Conservation (phyloP, 1,140 invertebrate genomes). For the Papilio glaucus region DNA sequence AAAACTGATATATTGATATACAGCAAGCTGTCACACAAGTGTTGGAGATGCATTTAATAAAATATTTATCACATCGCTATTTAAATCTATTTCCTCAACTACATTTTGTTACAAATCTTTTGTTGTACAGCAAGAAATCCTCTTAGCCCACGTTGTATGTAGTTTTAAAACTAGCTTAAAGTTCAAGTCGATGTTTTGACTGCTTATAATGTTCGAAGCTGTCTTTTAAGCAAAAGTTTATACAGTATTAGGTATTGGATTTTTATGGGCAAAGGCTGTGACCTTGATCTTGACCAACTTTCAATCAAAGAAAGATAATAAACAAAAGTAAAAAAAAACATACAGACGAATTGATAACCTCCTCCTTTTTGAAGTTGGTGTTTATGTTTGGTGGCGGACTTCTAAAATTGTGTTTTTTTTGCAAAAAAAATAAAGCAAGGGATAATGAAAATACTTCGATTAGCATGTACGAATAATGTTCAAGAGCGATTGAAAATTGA, state of each 20-base stretch:
- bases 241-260: background rate
- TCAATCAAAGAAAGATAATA: no score
- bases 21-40: background rate
- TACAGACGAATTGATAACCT: no score
- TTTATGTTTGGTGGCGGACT: no score
- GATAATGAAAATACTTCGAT: no score
- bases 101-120: constrained; percentile 1
- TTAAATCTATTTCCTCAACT: background rate
- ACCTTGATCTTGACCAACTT: background rate
- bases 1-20: background rate
- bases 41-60: background rate
- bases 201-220: background rate
- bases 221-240: background rate
- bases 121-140: constrained; percentile 2
- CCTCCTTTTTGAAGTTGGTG: no score
- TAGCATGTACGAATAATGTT: no score
- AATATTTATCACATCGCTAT: background rate
- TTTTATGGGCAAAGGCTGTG: background rate
- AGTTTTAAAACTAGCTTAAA: constrained; percentile 14
- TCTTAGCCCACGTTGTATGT: background rate
- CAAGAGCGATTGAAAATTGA: no score
- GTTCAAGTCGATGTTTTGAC: constrained; percentile 3
- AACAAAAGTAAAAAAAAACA: no score
- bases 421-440: no score
- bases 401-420: no score